phyloP scores from a whole-genome alignment of 1,140 invertebrate genomes.

The Augochlora pura region DNA sequence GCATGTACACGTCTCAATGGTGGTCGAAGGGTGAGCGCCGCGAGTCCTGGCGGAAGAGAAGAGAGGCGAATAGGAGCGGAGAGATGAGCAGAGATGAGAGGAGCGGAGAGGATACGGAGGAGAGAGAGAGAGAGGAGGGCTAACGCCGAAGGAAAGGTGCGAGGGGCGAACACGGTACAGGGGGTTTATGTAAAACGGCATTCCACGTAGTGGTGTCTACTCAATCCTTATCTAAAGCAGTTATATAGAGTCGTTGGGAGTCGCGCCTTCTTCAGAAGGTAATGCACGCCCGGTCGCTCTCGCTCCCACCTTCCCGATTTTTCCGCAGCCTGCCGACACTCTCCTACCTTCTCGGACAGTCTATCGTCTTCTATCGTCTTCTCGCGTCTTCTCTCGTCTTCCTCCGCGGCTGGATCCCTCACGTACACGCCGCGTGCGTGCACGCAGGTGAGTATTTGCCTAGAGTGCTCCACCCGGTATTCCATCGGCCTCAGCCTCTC shows the following conservation, averaged over 20 bases:
- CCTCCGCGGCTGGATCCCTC: constrained; percentile 33
- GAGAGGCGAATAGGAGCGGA: background rate
- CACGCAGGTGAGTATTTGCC: constrained; percentile 49
- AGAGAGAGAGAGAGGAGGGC: too few species aligned
- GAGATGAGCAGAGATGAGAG: too few species aligned
- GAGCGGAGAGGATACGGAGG: background rate
- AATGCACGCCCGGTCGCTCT: constrained; percentile 55
- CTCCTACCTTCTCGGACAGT: constrained; percentile 19
- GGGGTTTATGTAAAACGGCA: constrained; percentile 70
- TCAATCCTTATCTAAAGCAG: constrained; percentile 73
- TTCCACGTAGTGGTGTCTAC: constrained; percentile 67
- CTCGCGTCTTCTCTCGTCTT: too few species aligned
- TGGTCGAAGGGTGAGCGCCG: constrained; percentile 38
- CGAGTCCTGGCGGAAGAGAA: background rate
- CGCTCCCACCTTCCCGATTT: constrained; percentile 10
- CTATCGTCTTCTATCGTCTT: constrained; percentile 27
- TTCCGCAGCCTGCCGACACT: constrained; percentile 20
- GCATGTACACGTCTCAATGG: constrained; percentile 38
- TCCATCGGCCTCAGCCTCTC: constrained; percentile 38
- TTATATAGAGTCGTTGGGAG: constrained; percentile 70
- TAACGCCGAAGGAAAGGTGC: constrained; percentile 37
- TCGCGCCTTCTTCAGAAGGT: constrained; percentile 72
- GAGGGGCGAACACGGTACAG: constrained; percentile 34
- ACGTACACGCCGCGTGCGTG: constrained; percentile 7
- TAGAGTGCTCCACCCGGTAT: constrained; percentile 56